Percentiles rank a stretch among this genome's conserved stretches.
phyloP scores from a whole-genome alignment of 2,113 vertebrate species.

The Oceanodroma tethys region DNA sequence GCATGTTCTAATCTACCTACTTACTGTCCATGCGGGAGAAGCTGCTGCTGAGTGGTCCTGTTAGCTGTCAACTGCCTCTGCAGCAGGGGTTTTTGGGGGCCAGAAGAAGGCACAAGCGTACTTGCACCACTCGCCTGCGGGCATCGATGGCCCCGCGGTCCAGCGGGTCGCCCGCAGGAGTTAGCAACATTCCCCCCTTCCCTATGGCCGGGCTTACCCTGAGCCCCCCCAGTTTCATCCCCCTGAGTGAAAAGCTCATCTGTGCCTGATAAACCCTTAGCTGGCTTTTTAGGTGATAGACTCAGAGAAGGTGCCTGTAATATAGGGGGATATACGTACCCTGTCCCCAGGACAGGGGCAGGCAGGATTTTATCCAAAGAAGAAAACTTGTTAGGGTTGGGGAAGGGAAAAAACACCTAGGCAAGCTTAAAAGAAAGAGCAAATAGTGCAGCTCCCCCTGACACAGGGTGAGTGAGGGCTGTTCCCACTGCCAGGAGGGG shows the following conservation, averaged over 20 bases:
- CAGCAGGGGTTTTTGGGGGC: background rate
- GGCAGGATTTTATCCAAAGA: background rate
- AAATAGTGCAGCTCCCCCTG: background rate
- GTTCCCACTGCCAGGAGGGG: background rate
- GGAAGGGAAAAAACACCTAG: background rate
- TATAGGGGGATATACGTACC: fast-evolving
- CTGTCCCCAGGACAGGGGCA: background rate
- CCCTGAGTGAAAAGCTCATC: background rate
- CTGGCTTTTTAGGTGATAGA: background rate
- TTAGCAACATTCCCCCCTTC: fast-evolving
- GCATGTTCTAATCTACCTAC: background rate
- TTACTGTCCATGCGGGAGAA: background rate
- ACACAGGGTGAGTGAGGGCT: background rate
- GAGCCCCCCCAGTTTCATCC: background rate
- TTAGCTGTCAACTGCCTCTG: background rate
- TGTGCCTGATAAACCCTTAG: background rate
- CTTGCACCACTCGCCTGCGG: background rate
- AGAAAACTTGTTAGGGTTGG: background rate
- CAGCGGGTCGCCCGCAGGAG: fast-evolving
- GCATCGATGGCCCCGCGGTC: background rate
- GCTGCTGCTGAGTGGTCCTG: background rate
- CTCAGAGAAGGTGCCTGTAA: background rate
- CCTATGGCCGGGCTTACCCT: background rate
- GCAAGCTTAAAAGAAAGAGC: background rate
- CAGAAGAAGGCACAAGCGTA: too few species aligned